A percentile compares a stretch with the other conserved stretches of the same genome.
Conservation (phyloP, 2,797 vertebrate genomes). For the Perodicticus potto region DNA sequence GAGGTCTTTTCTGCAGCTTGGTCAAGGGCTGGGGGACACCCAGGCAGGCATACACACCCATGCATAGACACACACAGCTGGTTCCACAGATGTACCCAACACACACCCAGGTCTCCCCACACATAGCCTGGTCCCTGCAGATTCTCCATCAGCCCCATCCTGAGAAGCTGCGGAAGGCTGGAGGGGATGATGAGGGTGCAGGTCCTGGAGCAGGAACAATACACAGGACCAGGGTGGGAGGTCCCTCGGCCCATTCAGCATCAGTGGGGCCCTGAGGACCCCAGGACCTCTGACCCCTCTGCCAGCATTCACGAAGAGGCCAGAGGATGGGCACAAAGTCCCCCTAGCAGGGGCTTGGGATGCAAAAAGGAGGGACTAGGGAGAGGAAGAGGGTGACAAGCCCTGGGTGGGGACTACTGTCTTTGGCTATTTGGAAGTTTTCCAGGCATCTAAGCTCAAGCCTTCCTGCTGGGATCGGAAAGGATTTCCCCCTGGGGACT, state of each 20-base stretch:
- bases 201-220: neutral
- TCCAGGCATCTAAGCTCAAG: neutral
- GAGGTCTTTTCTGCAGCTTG: neutral
- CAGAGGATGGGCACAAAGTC: neutral
- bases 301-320: neutral
- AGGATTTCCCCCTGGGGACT: neutral
- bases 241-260: neutral
- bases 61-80: neutral
- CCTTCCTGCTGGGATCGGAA: neutral
- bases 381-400: neutral
- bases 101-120: neutral
- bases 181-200: neutral
- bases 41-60: neutral
- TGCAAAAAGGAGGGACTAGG: too few species aligned
- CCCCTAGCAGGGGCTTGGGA: neutral
- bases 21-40: neutral
- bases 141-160: neutral
- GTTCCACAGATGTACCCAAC: neutral
- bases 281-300: neutral
- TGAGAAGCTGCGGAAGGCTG: neutral
- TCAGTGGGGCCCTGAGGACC: neutral
- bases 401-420: neutral
- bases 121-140: neutral
- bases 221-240: neutral
- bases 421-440: conserved; percentile 29